Percentiles rank a stretch among this genome's conserved stretches.
Evolutionary conservation across 2,113 vertebrate genomes (phyloP).

Genomic region (Laticauda laticaudata): DNA sequence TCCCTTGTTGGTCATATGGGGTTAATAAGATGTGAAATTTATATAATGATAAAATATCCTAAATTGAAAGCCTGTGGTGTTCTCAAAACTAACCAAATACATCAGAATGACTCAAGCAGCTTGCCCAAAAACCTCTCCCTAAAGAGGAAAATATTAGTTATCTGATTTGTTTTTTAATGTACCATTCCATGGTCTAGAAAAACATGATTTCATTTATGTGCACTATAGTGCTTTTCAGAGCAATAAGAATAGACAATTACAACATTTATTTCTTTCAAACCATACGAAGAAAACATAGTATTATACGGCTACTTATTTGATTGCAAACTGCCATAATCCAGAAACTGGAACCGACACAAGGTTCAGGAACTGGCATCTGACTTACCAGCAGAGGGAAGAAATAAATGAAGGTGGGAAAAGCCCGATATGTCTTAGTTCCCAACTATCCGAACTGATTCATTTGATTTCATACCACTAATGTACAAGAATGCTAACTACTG

Average conservation of each 20-base stretch:
- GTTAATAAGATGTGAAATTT: not conserved
- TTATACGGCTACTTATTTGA: rapidly evolving
- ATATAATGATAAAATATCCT: not conserved
- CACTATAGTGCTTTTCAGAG: not conserved
- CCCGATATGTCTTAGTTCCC: not conserved
- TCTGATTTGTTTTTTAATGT: constrained; percentile 3
- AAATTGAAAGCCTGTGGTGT: not conserved
- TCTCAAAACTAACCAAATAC: not conserved
- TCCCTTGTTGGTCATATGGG: not conserved
- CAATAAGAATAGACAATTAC: constrained; percentile 38
- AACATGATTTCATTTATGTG: constrained; percentile 16
- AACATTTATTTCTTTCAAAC: constrained; percentile 9
- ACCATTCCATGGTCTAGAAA: constrained; percentile 14
- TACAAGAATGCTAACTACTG: not conserved
- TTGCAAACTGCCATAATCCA: not conserved
- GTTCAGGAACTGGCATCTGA: rapidly evolving
- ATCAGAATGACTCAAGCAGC: not conserved
- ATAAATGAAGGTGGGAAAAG: not conserved
- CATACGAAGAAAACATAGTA: not conserved
- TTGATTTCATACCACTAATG: not conserved
- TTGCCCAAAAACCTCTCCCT: not conserved
- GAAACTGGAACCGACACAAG: not conserved
- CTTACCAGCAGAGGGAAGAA: not conserved
- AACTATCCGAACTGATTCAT: not conserved
- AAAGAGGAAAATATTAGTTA: constrained; percentile 18